Conservation (phyloP, 92 coral and sea anemone genomes). For the Phenganax subtilis region DNA sequence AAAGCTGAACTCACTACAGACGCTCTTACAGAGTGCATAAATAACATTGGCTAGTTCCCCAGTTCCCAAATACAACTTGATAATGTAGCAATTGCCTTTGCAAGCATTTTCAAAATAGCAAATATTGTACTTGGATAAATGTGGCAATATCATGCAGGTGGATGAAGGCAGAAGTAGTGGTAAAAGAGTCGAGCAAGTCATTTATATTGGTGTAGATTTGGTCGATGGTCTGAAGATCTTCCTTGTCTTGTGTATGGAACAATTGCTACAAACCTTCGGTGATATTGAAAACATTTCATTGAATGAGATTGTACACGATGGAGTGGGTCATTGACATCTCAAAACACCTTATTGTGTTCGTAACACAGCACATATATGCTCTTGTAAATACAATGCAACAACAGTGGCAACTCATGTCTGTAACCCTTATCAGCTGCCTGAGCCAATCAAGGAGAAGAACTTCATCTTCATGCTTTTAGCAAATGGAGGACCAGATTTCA, state of each 20-base stretch:
- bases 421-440: not conserved
- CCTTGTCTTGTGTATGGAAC: not conserved
- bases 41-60: not conserved
- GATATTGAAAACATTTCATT: not conserved
- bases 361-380: not conserved
- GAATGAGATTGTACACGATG: not conserved
- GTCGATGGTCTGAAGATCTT: not conserved
- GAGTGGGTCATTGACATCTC: not conserved
- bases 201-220: not conserved
- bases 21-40: not conserved
- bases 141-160: not conserved
- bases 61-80: constrained; percentile 6
- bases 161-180: not conserved
- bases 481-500: constrained; percentile 53
- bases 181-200: not conserved
- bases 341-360: constrained; percentile 1
- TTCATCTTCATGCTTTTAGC: constrained; percentile 15
- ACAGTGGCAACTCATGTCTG: constrained; percentile 10
- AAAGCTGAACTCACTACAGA: not conserved
- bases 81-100: not conserved
- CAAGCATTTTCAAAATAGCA: not conserved
- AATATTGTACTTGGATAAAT: not conserved
- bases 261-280: not conserved
- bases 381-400: constrained; percentile 1
- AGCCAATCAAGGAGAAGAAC: constrained; percentile 13